These are phyloP conservation scores for Saccostrea echinata DNA, from an alignment of 1,140 invertebrate genomes.

Conservation along the genomic window DNA sequence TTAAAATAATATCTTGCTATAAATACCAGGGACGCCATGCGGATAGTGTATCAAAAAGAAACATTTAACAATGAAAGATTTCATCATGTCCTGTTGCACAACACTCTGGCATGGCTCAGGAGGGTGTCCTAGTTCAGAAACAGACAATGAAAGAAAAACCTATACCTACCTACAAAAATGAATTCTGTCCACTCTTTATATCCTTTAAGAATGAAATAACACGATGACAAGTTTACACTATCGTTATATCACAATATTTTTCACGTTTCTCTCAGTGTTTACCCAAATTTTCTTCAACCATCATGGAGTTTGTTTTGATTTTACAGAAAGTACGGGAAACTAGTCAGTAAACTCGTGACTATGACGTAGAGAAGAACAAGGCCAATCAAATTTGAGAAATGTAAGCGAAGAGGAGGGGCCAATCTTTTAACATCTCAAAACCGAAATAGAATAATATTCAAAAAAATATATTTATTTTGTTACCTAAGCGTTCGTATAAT, in stretches of 20 bases:
- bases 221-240: not conserved
- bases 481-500: not conserved
- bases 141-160: not conserved
- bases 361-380: conserved; percentile 20
- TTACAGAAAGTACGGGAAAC: conserved; percentile 54
- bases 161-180: not conserved
- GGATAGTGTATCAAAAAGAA: too few species aligned
- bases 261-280: not conserved
- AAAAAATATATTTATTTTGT: not conserved
- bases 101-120: too few species aligned
- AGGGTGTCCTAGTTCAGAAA: not conserved
- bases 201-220: not conserved
- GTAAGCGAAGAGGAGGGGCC: not conserved
- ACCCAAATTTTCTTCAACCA: not conserved
- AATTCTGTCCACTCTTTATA: not conserved
- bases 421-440: not conserved
- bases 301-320: conserved; percentile 57
- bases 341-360: conserved; percentile 43
- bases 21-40: too few species aligned
- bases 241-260: not conserved
- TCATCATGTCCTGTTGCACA: not conserved
- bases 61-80: not conserved
- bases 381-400: conserved; percentile 33
- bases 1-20: too few species aligned
- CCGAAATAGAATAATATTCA: not conserved